Conservation (phyloP, 2,888 invertebrate genomes). For the Polydrusus pterygomalis region DNA sequence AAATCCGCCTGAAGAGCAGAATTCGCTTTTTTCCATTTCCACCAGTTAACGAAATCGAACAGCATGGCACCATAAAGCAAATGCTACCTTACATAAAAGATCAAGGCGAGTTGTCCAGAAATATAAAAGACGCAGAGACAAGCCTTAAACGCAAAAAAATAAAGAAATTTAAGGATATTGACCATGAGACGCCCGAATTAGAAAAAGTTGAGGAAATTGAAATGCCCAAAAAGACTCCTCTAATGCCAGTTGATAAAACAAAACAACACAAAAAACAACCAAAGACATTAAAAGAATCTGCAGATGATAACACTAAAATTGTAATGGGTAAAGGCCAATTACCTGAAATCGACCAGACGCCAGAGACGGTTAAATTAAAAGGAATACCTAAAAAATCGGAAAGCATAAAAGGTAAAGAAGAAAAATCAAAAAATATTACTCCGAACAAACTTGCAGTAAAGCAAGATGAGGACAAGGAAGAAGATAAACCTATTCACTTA, state of each 20-base stretch:
- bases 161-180: slow-evolving; percentile 68
- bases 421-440: slow-evolving; percentile 41
- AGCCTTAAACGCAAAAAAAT: slow-evolving; percentile 64
- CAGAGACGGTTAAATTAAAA: slow-evolving; percentile 66
- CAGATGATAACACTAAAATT: slow-evolving; percentile 58
- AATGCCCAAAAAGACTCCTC: slow-evolving; percentile 61
- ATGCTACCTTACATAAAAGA: slow-evolving; percentile 65
- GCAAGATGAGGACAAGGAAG: slow-evolving; percentile 39
- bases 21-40: slow-evolving; percentile 75
- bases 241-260: slow-evolving; percentile 64
- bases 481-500: slow-evolving; percentile 61
- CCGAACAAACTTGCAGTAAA: slow-evolving; percentile 17
- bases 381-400: slow-evolving; percentile 67
- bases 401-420: slow-evolving; percentile 47
- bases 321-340: slow-evolving; percentile 68
- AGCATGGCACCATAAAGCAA: slow-evolving; percentile 65
- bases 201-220: slow-evolving; percentile 70
- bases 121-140: slow-evolving; percentile 71
- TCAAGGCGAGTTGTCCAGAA: slow-evolving; percentile 71
- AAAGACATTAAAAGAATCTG: slow-evolving; percentile 51
- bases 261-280: slow-evolving; percentile 55
- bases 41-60: slow-evolving; percentile 64
- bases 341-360: slow-evolving; percentile 65
- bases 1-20: slow-evolving; percentile 81
- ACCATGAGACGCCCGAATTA: slow-evolving; percentile 68